Evolutionary conservation across 2,797 vertebrate species (phyloP), one percentile per base, ranked within the genome.

Genomic region (Sandelia bainsii): DNA sequence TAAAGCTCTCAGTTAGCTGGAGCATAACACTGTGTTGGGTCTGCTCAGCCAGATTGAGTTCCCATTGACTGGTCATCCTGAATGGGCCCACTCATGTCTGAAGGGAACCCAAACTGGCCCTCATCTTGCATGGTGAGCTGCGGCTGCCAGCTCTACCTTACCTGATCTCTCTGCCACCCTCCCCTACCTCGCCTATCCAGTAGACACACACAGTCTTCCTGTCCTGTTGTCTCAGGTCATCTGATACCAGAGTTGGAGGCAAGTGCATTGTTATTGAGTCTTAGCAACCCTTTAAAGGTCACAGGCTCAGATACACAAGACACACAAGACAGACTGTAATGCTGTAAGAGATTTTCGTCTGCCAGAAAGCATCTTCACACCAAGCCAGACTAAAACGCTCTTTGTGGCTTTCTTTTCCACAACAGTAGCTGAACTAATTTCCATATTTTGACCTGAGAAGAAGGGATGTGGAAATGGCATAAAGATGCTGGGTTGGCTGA

Each of bases 271-370:
- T 89, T 93, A 86, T 94, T 92, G 86, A 88, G 78, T 93, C 49
- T 85, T 89, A 93, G 91, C 87, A 78, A 89, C 91, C 84, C 88
- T 89, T 90, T 91, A 94, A 93, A 95, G 94, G 93, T 93, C 88
- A 81, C 81, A 78, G 91, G 82, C 90, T 87, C 93, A 87, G 88
- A 93, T 79, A 83, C 72, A 75, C 79, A 11, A 73, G 74, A 81
- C 78, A 83, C 72, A 75, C 79, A 11, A 73, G 74, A 81, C 77
- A 19, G 56, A 52, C 69, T 54, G 34, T 57, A 51, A 54, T 51
- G 39, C 73, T 81, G 58, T n/a, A 60, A 49, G 63, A 83, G 79
- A 69, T 79, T 56, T 77, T 27, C 63, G 49, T 77, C 57, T 20
- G 72, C 77, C 76, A 40, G 70, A 62, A 64, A 14, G 16, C 66